Evolutionary conservation across 2,888 invertebrate genomes (phyloP), one percentile per base, ranked within the genome.

Genomic region (Eilema caniola): DNA sequence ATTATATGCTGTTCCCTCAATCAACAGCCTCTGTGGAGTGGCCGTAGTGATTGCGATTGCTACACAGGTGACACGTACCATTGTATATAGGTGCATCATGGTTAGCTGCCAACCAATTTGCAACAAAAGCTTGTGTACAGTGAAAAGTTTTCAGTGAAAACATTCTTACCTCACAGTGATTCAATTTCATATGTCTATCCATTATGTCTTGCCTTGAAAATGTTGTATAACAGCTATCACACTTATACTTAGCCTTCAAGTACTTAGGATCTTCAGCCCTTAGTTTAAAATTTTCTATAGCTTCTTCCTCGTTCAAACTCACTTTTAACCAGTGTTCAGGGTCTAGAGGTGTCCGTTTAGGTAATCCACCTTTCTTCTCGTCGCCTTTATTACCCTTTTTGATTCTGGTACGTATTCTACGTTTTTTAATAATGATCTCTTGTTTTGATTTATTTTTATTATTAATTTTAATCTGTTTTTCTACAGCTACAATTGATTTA

Each of bases 141-240:
- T n/a, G n/a, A 5, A 28, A 28, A 8, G 33, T 8, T 8, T 33
- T 33, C 33, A 33, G n/a, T n/a, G n/a, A n/a, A n/a, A 33, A 33
- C n/a, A n/a, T n/a, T n/a, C 80, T 83, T 78, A 92, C 93, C 89
- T 90, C 88, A 84, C 83, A 85, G 72, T 93, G 93, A 61, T 89
- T 85, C 23, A 92, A 81, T 71, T 88, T 84, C 25, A 81, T 80
- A 78, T 93, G 93, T 60, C 93, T 84, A 20, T 85, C 85, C 67
- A 91, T 73, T 85, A 92, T 93, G 60, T 92, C 90, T 37, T 89
- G 89, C 69, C 89, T 90, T 0, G 93, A 92, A 72, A 93, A 93
- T 2, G 91, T 88, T 70, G 89, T 93, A 53, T 79, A 89, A 70
- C 93, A 93, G 61, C 88, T 87, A 5, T 79, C 80, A 71, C 93